Evolutionary conservation across 2,797 vertebrate species (phyloP).

Genomic region (Kryptolebias ocellatus): DNA sequence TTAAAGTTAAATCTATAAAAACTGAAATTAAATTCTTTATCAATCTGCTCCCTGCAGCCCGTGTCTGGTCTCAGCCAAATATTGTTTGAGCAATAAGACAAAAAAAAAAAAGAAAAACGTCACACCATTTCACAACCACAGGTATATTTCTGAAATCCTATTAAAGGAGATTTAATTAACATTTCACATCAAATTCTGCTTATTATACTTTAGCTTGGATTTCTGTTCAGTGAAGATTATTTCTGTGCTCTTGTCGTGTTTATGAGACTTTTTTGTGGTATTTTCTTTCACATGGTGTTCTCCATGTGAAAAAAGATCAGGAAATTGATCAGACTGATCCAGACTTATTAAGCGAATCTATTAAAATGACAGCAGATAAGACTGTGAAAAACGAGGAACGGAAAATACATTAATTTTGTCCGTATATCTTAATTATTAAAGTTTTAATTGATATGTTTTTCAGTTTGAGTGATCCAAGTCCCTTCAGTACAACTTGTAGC

Average conservation of each 20-base stretch:
- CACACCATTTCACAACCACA: neutral
- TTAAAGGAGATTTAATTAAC: constrained; percentile 11
- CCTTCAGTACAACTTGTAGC: neutral
- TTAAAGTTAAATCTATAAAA: neutral
- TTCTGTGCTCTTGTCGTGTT: neutral
- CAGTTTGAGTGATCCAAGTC: neutral
- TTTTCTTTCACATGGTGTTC: neutral
- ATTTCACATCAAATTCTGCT: constrained; percentile 2
- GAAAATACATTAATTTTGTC: neutral
- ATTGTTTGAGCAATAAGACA: constrained; percentile 7
- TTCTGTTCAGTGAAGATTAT: neutral
- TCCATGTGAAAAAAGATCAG: too few species aligned
- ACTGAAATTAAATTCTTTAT: constrained; percentile 10
- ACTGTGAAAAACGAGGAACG: neutral
- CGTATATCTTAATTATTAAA: neutral
- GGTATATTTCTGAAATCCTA: neutral
- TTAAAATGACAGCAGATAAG: constrained; percentile 28
- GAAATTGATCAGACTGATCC: neutral
- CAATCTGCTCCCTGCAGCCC: constrained; percentile 22
- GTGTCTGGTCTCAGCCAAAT: constrained; percentile 11
- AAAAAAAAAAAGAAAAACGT: neutral
- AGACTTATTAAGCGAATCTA: neutral
- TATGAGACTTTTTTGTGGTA: neutral
- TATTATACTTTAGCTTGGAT: constrained; percentile 6
- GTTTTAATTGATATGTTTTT: constrained; percentile 1